A percentile compares a stretch with the other conserved stretches of the same genome.
phyloP scores from a whole-genome alignment of 2,888 invertebrate species.

The Parnassius smintheus region DNA sequence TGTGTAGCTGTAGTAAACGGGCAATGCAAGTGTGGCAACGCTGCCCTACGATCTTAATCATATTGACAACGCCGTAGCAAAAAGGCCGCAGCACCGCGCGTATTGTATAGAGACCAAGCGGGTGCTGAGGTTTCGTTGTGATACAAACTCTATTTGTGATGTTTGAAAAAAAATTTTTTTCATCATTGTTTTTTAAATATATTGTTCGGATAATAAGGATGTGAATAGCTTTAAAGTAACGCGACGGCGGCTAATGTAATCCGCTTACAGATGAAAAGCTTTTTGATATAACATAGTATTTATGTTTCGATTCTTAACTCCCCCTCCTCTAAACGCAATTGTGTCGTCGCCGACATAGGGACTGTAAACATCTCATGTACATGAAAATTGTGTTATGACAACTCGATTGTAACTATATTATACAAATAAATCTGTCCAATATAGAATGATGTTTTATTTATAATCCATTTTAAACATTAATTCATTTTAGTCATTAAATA shows the following conservation, averaged over 20 bases:
- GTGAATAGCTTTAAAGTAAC: conserved; percentile 56
- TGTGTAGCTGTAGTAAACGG: too few relatives aligned
- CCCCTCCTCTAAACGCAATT: conserved; percentile 38
- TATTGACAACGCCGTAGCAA: conserved; percentile 30
- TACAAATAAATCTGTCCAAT: conserved; percentile 77
- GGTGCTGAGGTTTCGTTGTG: conserved; percentile 49
- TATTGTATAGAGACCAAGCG: not conserved
- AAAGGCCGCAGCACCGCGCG: conserved; percentile 44
- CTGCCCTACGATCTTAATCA: not conserved
- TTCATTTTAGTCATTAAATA: not conserved
- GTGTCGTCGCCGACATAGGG: not conserved
- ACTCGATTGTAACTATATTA: conserved; percentile 71
- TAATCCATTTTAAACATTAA: not conserved
- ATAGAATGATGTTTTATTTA: conserved; percentile 52
- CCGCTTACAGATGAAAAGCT: conserved; percentile 61
- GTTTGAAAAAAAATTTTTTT: conserved; percentile 47
- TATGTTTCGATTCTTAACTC: conserved; percentile 74
- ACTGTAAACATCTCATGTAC: conserved; percentile 25
- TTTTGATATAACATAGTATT: conserved; percentile 76
- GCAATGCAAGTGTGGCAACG: not conserved
- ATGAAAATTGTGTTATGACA: conserved; percentile 59
- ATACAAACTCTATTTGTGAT: conserved; percentile 62
- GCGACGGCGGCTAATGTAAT: conserved; percentile 51
- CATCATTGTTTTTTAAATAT: conserved; percentile 47
- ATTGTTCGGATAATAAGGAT: conserved; percentile 47